These are phyloP conservation scores for Anableps anableps DNA, from an alignment of 2,797 vertebrate species.

Conservation along the genomic window DNA sequence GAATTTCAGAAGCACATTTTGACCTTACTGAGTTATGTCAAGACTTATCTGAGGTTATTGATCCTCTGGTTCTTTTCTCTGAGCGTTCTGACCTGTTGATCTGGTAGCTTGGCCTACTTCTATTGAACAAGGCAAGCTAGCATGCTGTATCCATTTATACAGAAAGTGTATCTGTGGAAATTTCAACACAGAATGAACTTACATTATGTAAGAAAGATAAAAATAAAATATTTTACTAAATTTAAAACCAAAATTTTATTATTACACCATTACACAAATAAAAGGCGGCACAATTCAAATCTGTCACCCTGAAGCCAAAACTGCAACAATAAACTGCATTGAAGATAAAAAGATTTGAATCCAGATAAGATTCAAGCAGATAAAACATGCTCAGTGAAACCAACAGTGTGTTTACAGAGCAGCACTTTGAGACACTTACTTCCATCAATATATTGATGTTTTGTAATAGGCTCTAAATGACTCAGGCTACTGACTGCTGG, in stretches of 20 bases:
- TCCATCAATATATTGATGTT: constrained; percentile 80
- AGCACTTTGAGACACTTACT: constrained; percentile 77
- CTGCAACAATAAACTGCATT: constrained; percentile 35
- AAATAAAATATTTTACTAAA: neutral
- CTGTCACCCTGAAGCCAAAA: constrained; percentile 40
- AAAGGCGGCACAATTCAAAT: constrained; percentile 28
- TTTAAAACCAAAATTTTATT: neutral
- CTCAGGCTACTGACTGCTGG: constrained; percentile 70
- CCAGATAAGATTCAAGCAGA: constrained; percentile 74
- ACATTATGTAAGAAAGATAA: neutral
- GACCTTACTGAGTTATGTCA: constrained; percentile 10
- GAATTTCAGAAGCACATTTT: neutral
- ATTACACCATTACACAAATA: constrained; percentile 12
- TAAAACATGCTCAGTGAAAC: constrained; percentile 73
- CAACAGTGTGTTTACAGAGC: constrained; percentile 75
- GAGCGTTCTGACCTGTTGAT: constrained; percentile 18
- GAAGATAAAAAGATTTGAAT: constrained; percentile 69
- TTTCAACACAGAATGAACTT: neutral
- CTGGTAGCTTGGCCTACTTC: constrained; percentile 15
- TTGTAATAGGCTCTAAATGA: constrained; percentile 82
- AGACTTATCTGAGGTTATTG: constrained; percentile 11
- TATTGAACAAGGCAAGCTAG: neutral
- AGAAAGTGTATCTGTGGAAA: neutral
- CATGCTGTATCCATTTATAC: neutral
- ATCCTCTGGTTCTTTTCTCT: constrained; percentile 3